Evolutionary conservation across 2,888 invertebrate genomes (phyloP).

Genomic region (Plutella xylostella): DNA sequence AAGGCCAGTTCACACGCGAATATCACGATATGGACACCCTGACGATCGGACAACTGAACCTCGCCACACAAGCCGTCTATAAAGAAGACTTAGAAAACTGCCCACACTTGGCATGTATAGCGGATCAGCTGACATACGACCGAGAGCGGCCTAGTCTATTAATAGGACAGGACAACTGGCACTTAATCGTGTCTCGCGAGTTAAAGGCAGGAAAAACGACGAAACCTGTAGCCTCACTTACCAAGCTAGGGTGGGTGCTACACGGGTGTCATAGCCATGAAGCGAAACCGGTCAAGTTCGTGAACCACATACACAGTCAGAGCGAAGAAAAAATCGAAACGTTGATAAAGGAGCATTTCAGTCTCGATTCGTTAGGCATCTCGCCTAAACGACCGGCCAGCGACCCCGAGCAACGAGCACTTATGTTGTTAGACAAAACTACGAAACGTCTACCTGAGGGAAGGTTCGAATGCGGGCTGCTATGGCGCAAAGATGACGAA

Average conservation of each 20-base stretch:
- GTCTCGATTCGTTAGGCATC: not conserved
- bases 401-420: slow-evolving; percentile 2
- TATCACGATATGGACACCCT: too few relatives aligned
- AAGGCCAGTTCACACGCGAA: too few relatives aligned
- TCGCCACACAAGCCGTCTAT: too few relatives aligned
- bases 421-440: not conserved
- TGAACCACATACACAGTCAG: too few relatives aligned
- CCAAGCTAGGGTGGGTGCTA: not conserved
- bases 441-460: not conserved
- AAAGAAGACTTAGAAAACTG: not conserved
- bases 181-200: not conserved
- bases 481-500: slow-evolving; percentile 1
- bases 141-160: not conserved
- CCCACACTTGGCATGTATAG: not conserved
- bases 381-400: not conserved
- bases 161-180: not conserved
- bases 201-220: not conserved
- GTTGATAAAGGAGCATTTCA: not conserved
- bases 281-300: too few relatives aligned
- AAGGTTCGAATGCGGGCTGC: not conserved
- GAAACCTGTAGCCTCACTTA: not conserved
- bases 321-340: not conserved
- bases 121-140: not conserved
- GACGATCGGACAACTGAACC: too few relatives aligned
- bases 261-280: too few relatives aligned